Evolutionary conservation across 2,888 invertebrate genomes (phyloP), one percentile per base, ranked within the genome.

Genomic region (Ctena decussata): DNA sequence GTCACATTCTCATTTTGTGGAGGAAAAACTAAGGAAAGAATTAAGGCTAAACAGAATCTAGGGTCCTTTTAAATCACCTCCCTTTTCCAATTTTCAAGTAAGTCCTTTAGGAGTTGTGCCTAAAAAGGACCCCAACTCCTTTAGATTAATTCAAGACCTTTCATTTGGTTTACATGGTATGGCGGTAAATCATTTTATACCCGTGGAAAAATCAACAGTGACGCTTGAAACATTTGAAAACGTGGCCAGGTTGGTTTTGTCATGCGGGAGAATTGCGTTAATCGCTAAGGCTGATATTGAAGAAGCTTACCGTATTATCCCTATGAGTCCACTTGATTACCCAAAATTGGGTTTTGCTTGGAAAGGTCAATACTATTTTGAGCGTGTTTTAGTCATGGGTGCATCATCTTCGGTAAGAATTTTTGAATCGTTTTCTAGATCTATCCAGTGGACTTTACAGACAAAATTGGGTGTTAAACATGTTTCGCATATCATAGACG

Each of bases 261-360:
- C 46, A 41, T 73, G 53, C 76, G 86, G 89, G 1, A 0, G 8
- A 57, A 15, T 49, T 11, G 65, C 46, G n/a, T 37, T 78, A 21
- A 79, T 89, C 41, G 85, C 86, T 15, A 89, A 87, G 75, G 73
- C 82, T 0, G 89, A 89, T 65, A 84, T 89, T 18, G 78, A 84
- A 76, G 84, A 89, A 57, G 82, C 73, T 8, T 89, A 86, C 44
- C 74, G 87, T 0, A 87, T 80, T 30, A 78, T 89, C 24, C 89
- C 89, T 6, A 82, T 89, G 3, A 37, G 53, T 21, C 85, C 85
- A 41, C 0, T 39, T 1, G 86, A 87, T 44, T 82, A 87, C 46
- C 82, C 80, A 57, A 72, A 85, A 32, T 69, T 84, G 12, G 85
- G 85, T 21, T 89, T 89, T 70, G 24, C 24, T 0, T 84, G 82